Percentiles rank a stretch among this genome's conserved stretches.
phyloP scores from a whole-genome alignment of 2,113 vertebrate species.

The Seriola quinqueradiata region DNA sequence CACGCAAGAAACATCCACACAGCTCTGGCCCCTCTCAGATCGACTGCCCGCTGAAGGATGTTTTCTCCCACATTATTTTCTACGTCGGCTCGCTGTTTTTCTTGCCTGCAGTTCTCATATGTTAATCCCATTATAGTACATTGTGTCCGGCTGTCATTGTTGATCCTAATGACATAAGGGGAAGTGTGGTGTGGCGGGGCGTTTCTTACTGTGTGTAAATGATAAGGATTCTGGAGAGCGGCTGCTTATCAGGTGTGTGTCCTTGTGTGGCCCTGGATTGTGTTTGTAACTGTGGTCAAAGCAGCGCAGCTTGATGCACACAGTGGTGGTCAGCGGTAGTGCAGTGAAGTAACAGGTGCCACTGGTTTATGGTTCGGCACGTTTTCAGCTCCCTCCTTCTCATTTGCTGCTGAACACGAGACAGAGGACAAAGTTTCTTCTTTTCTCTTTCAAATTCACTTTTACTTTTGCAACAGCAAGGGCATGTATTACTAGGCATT shows the following conservation, averaged over 20 bases:
- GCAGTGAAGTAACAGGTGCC: slow-evolving; percentile 54
- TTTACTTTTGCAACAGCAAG: background rate
- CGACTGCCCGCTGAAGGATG: slow-evolving; percentile 26
- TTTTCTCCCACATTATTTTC: slow-evolving; percentile 34
- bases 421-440: slow-evolving; percentile 20
- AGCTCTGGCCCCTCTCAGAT: slow-evolving; percentile 28
- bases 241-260: slow-evolving; percentile 73
- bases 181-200: slow-evolving; percentile 58
- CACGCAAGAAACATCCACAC: slow-evolving; percentile 42
- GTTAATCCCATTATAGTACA: slow-evolving; percentile 55
- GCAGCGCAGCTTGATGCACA: slow-evolving; percentile 5
- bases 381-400: slow-evolving; percentile 9
- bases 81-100: slow-evolving; percentile 9
- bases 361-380: slow-evolving; percentile 21
- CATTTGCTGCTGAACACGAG: background rate
- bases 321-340: slow-evolving; percentile 13
- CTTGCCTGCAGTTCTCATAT: slow-evolving; percentile 43
- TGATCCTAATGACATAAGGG: slow-evolving; percentile 58
- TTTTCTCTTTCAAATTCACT: background rate
- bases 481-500: background rate
- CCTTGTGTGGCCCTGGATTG: slow-evolving; percentile 30
- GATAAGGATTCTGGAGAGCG: slow-evolving; percentile 69
- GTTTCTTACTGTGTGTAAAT: slow-evolving; percentile 64
- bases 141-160: slow-evolving; percentile 66
- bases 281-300: slow-evolving; percentile 38